Conservation (phyloP, 2,888 invertebrate species). For the Eupithecia pulchellata region DNA sequence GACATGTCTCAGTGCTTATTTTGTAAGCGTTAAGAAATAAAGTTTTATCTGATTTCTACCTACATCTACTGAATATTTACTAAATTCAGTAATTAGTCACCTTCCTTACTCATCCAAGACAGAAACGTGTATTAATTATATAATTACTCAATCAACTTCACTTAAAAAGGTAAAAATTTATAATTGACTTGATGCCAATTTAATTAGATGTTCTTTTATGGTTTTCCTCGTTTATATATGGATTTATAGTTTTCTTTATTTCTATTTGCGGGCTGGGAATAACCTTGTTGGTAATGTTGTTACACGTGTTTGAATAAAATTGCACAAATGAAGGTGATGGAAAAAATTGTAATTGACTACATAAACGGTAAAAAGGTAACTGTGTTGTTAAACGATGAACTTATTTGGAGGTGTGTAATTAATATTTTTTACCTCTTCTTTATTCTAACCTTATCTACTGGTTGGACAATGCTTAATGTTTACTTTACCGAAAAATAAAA, state of each 20-base stretch:
- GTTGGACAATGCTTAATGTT: background rate
- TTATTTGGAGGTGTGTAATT: background rate
- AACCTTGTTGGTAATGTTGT: constrained; percentile 14
- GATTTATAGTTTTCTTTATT: constrained; percentile 20
- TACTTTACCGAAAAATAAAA: constrained; percentile 2
- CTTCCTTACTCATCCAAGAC: background rate
- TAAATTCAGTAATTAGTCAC: background rate
- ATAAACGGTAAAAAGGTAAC: constrained; percentile 15
- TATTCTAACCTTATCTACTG: background rate
- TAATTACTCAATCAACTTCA: constrained; percentile 39
- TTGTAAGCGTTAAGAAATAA: too few species aligned
- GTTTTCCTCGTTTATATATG: constrained; percentile 29
- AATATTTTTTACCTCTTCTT: background rate
- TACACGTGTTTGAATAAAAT: constrained; percentile 29
- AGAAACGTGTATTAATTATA: constrained; percentile 18
- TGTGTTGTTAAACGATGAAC: background rate
- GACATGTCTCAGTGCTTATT: too few species aligned
- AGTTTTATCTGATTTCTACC: too few species aligned
- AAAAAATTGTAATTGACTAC: constrained; percentile 29
- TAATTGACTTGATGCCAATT: constrained; percentile 30
- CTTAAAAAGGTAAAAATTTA: constrained; percentile 40
- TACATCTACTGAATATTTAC: background rate
- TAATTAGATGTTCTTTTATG: constrained; percentile 25
- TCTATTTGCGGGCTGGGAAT: constrained; percentile 27
- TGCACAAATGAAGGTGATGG: constrained; percentile 13